A percentile compares a stretch with the other conserved stretches of the same genome.
Evolutionary conservation across 92 coral and sea anemone genomes (phyloP).

Genomic region (Porites evermanni): DNA sequence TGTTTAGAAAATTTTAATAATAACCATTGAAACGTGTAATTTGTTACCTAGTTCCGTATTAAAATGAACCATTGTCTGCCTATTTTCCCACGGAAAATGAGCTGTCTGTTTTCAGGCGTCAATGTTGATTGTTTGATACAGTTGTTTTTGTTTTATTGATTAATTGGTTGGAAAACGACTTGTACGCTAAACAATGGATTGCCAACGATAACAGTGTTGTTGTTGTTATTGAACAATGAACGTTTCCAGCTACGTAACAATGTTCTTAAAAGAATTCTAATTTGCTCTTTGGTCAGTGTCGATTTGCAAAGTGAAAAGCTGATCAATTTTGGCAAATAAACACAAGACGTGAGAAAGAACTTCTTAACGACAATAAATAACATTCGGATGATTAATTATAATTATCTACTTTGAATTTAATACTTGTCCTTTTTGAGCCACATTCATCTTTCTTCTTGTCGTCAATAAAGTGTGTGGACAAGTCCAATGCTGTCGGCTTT

Average conservation of each 20-base stretch:
- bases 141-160: slow-evolving; percentile 28
- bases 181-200: slow-evolving; percentile 26
- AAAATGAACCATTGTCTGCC: slow-evolving; percentile 33
- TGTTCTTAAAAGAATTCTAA: slow-evolving; percentile 42
- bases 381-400: neutral
- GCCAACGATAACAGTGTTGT: slow-evolving; percentile 29
- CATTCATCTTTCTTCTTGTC: neutral
- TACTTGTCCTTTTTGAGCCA: slow-evolving; percentile 14
- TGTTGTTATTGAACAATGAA: slow-evolving; percentile 24
- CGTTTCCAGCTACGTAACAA: neutral
- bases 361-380: slow-evolving; percentile 14
- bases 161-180: slow-evolving; percentile 17
- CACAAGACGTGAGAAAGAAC: neutral
- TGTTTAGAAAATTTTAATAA: neutral
- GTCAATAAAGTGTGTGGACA: neutral
- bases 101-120: slow-evolving; percentile 38
- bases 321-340: slow-evolving; percentile 19
- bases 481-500: neutral
- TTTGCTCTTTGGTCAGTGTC: slow-evolving; percentile 21
- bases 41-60: neutral
- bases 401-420: neutral
- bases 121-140: neutral
- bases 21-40: slow-evolving; percentile 2
- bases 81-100: slow-evolving; percentile 49
- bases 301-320: slow-evolving; percentile 33